A percentile compares a stretch with the other conserved stretches of the same genome.
These are phyloP conservation scores for Urophycis tenuis DNA, from an alignment of 2,797 vertebrate species.

Conservation along the genomic window DNA sequence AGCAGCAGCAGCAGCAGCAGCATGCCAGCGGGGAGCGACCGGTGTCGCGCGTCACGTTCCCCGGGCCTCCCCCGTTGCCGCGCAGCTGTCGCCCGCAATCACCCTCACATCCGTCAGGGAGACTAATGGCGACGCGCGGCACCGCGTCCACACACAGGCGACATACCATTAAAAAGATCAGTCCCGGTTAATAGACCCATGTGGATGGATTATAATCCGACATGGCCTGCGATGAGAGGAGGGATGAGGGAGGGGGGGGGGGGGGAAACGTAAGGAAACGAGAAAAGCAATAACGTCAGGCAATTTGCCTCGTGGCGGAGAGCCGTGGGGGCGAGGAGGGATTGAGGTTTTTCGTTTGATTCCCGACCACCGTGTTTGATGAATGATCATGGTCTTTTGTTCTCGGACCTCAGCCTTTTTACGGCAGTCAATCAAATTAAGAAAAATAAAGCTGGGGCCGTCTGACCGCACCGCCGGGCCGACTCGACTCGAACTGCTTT, in stretches of 20 bases:
- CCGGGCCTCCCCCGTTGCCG: constrained; percentile 27
- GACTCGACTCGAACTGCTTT: constrained; percentile 43
- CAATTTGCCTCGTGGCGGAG: neutral
- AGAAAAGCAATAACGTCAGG: neutral
- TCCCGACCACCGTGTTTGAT: neutral
- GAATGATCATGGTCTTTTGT: constrained; percentile 29
- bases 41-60: constrained; percentile 19
- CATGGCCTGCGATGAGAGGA: neutral
- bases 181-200: neutral
- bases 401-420: constrained; percentile 25
- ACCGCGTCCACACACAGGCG: constrained; percentile 43
- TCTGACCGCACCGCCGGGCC: constrained; percentile 25
- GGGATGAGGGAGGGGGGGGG: neutral
- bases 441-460: constrained; percentile 41
- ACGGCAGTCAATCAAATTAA: constrained; percentile 45
- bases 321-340: neutral
- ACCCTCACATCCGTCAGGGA: constrained; percentile 50
- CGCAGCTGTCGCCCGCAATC: constrained; percentile 37
- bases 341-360: neutral
- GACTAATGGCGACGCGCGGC: constrained; percentile 31
- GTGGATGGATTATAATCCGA: neutral
- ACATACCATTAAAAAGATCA: constrained; percentile 29
- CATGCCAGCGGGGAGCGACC: constrained; percentile 6
- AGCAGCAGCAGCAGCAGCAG: no score
- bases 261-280: neutral